Evolutionary conservation across 2,113 vertebrate species (phyloP).

Genomic region (Macrotus californicus): DNA sequence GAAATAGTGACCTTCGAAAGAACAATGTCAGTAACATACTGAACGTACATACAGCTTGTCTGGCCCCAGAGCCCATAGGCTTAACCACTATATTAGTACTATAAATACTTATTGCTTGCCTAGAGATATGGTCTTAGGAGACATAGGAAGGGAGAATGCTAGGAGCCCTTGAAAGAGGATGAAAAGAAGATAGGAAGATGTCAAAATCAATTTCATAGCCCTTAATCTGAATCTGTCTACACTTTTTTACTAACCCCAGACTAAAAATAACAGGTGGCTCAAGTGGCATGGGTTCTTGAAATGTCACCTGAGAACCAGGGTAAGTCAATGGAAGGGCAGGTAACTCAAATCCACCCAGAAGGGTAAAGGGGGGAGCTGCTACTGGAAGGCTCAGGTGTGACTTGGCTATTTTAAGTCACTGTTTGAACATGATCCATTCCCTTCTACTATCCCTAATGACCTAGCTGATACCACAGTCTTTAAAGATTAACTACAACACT

Average conservation of each 20-base stretch:
- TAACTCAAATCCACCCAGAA: slow-evolving; percentile 59
- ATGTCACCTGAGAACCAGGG: slow-evolving; percentile 52
- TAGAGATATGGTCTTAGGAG: not conserved
- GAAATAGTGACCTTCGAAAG: slow-evolving; percentile 10
- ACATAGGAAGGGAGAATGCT: not conserved
- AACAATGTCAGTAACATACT: slow-evolving; percentile 8
- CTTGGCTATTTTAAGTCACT: slow-evolving; percentile 63
- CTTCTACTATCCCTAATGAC: slow-evolving; percentile 24
- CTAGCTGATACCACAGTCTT: not conserved
- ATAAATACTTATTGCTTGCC: not conserved
- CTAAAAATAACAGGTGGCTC: slow-evolving; percentile 56
- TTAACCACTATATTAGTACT: not conserved
- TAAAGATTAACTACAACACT: slow-evolving; percentile 46
- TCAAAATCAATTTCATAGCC: slow-evolving; percentile 6
- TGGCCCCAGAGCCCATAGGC: not conserved
- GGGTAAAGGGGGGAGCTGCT: not conserved
- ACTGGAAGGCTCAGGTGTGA: slow-evolving; percentile 50
- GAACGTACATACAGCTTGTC: slow-evolving; percentile 18
- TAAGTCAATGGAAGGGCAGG: slow-evolving; percentile 38
- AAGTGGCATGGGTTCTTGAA: slow-evolving; percentile 41
- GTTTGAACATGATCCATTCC: slow-evolving; percentile 51
- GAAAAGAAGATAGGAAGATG: not conserved
- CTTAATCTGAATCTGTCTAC: not conserved
- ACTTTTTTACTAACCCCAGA: not conserved
- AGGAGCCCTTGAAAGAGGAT: not conserved